Conservation (phyloP, 2,888 invertebrate species). For the Camptogramma bilineatum region DNA sequence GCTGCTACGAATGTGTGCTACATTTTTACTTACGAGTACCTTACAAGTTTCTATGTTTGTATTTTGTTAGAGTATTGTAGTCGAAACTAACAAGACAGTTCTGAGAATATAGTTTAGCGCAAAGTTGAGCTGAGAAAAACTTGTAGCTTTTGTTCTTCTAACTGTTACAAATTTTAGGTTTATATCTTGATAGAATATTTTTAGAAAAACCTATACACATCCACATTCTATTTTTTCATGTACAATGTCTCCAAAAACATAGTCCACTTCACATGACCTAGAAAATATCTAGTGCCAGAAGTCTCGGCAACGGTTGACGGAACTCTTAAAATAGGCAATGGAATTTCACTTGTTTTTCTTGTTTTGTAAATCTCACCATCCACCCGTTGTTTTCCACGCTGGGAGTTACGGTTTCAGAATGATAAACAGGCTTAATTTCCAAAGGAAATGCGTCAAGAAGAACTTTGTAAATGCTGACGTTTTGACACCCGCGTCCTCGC, state of each 20-base stretch:
- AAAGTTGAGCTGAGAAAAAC: background rate
- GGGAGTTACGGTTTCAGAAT: constrained; percentile 17
- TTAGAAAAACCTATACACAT: background rate
- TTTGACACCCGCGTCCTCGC: constrained; percentile 13
- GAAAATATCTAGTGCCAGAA: background rate
- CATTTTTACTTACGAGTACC: background rate
- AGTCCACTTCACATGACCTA: background rate
- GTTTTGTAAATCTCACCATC: constrained; percentile 6
- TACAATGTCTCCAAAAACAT: background rate
- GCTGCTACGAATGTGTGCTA: constrained; percentile 18
- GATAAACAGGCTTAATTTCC: constrained; percentile 9
- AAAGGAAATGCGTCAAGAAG: constrained; percentile 17
- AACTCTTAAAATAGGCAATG: constrained; percentile 1
- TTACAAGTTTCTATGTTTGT: background rate
- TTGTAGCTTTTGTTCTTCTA: background rate
- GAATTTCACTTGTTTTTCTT: background rate
- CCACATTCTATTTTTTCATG: too few species aligned
- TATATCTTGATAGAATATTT: background rate
- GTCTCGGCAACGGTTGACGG: background rate
- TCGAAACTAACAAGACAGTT: background rate
- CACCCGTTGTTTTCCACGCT: constrained; percentile 12
- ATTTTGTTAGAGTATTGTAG: background rate
- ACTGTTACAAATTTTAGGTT: background rate
- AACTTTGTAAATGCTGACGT: constrained; percentile 20
- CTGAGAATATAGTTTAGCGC: background rate